Percentiles rank a stretch among this genome's conserved stretches.
Conservation (phyloP, 2,888 invertebrate genomes). For the Sialis lutaria region DNA sequence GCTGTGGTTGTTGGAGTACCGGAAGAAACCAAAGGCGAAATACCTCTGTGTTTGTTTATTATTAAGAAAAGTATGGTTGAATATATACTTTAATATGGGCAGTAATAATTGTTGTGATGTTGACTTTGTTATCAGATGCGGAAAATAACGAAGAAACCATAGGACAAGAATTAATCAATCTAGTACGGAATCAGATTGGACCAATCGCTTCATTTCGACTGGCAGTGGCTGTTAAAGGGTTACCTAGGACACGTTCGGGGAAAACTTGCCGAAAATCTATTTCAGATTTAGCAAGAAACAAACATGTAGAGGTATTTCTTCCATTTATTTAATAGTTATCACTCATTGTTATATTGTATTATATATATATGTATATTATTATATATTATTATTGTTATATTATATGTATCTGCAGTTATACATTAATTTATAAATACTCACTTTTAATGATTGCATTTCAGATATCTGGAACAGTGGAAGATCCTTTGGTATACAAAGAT, state of each 20-base stretch:
- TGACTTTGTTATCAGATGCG: constrained; percentile 21
- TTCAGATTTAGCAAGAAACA: constrained; percentile 66
- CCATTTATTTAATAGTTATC: constrained; percentile 1
- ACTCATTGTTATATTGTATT: not conserved
- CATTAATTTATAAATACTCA: not conserved
- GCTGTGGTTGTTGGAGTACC: constrained; percentile 82
- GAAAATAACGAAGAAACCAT: constrained; percentile 32
- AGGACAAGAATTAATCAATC: constrained; percentile 33
- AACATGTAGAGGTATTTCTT: constrained; percentile 47
- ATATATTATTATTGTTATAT: not conserved
- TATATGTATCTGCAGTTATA: not conserved
- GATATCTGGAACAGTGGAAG: constrained; percentile 76
- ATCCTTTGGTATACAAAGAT: constrained; percentile 62
- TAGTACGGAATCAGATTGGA: constrained; percentile 51
- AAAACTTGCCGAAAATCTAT: constrained; percentile 66
- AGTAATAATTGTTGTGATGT: too few relatives aligned
- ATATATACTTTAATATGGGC: too few relatives aligned
- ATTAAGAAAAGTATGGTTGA: constrained; percentile 38
- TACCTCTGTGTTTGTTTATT: constrained; percentile 76
- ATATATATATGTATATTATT: constrained; percentile 4
- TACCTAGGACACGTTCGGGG: constrained; percentile 81
- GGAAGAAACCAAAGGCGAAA: constrained; percentile 76
- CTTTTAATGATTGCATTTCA: constrained; percentile 18
- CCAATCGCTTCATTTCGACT: constrained; percentile 80
- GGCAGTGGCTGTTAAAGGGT: constrained; percentile 56